Percentiles rank a stretch among this genome's conserved stretches.
Conservation (phyloP, 2,113 vertebrate species). For the Brachyhypopomus occidentalis region DNA sequence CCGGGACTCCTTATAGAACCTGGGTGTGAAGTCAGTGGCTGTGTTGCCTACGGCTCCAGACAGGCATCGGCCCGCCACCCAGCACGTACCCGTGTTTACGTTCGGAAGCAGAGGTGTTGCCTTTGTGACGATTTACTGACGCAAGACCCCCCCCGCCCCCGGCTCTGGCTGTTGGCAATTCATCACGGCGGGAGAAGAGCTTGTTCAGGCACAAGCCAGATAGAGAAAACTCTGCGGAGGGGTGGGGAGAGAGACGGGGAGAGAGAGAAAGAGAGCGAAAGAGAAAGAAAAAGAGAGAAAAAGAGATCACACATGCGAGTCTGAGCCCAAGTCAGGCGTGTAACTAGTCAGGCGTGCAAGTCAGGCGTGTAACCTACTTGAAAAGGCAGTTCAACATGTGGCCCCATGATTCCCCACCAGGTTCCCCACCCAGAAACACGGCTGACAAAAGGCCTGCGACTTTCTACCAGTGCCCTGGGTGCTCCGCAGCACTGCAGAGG, state of each 20-base stretch:
- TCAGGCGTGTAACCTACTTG: slow-evolving; percentile 67
- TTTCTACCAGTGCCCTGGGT: slow-evolving; percentile 21
- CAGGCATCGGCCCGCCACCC: slow-evolving; percentile 63
- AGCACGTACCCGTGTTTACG: slow-evolving; percentile 66
- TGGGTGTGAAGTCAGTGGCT: slow-evolving; percentile 52
- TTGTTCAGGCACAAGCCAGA: slow-evolving; percentile 54
- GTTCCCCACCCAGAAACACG: slow-evolving; percentile 67
- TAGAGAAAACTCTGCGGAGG: slow-evolving; percentile 12
- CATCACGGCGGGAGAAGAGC: slow-evolving; percentile 60
- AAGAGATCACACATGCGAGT: slow-evolving; percentile 36
- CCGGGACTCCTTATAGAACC: slow-evolving; percentile 52
- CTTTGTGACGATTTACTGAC: slow-evolving; percentile 74
- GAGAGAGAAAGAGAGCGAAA: slow-evolving; percentile 47
- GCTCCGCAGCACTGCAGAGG: neutral
- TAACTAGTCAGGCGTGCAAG: slow-evolving; percentile 51
- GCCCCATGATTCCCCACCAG: slow-evolving; percentile 62
- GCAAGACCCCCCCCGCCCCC: slow-evolving; percentile 66
- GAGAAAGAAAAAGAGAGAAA: slow-evolving; percentile 9
- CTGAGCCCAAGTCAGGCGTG: slow-evolving; percentile 58
- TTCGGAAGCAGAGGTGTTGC: slow-evolving; percentile 67
- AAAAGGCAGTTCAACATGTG: slow-evolving; percentile 68
- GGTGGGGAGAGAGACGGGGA: slow-evolving; percentile 43
- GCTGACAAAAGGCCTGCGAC: slow-evolving; percentile 60
- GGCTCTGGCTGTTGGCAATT: slow-evolving; percentile 68
- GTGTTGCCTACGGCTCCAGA: slow-evolving; percentile 49